phyloP scores from a whole-genome alignment of 2,113 vertebrate species.

The Sceloporus tristichus region DNA sequence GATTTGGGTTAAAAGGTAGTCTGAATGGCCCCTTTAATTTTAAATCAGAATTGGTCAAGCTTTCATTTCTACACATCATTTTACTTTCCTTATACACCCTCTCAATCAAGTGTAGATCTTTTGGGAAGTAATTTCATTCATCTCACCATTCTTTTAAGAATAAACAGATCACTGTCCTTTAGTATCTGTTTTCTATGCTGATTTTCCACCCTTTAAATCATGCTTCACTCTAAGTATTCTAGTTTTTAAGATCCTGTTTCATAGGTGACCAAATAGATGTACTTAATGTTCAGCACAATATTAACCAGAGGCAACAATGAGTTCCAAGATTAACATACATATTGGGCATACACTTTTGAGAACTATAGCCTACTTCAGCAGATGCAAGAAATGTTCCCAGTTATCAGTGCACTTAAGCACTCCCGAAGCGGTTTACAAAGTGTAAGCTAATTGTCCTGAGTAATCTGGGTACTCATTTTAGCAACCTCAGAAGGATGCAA shows the following conservation, averaged over 20 bases:
- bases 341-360: not conserved
- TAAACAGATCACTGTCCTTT: not conserved
- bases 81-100: not conserved
- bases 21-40: too few relatives aligned
- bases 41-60: not conserved
- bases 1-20: too few relatives aligned
- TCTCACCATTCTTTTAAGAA: not conserved
- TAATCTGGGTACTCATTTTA: too few relatives aligned
- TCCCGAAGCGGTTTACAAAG: too few relatives aligned
- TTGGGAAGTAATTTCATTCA: not conserved
- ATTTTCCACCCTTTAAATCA: not conserved
- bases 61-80: not conserved
- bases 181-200: not conserved
- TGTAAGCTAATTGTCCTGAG: too few relatives aligned
- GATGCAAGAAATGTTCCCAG: not conserved
- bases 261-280: not conserved
- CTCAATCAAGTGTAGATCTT: not conserved
- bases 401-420: too few relatives aligned
- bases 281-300: not conserved
- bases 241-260: conserved; percentile 13
- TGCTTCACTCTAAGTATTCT: not conserved
- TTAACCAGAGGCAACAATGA: not conserved
- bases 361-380: not conserved
- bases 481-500: too few relatives aligned
- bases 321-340: too few relatives aligned